Conservation (phyloP, 2,797 vertebrate genomes). For the Amniataba percoides region DNA sequence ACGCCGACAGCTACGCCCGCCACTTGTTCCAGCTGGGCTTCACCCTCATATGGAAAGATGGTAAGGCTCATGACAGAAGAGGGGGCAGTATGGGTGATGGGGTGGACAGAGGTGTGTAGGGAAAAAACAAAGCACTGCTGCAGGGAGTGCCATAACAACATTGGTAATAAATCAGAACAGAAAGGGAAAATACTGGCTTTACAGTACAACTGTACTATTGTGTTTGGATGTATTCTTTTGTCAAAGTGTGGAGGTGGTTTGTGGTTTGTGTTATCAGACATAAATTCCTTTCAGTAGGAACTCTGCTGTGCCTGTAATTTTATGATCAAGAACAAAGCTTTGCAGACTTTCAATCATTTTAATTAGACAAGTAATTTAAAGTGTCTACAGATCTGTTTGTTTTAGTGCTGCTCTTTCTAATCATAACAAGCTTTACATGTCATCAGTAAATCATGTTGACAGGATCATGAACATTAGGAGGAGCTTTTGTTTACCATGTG, state of each 20-base stretch:
- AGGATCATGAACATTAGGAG: neutral
- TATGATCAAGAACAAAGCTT: neutral
- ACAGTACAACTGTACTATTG: neutral
- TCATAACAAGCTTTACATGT: neutral
- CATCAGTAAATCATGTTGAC: neutral
- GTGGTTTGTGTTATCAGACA: neutral
- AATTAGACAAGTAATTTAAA: neutral
- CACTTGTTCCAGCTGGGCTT: conserved; percentile 94
- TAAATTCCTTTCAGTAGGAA: conserved; percentile 3
- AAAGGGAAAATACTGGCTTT: neutral
- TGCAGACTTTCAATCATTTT: neutral
- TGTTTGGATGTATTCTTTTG: conserved; percentile 15
- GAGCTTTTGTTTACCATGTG: neutral
- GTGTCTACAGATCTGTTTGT: neutral
- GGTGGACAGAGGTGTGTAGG: neutral
- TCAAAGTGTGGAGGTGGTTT: conserved; percentile 19
- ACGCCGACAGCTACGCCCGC: conserved; percentile 86
- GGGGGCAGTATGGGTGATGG: neutral
- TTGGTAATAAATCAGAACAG: neutral
- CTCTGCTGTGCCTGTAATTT: conserved; percentile 7
- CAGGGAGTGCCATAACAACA: neutral
- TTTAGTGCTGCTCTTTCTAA: neutral
- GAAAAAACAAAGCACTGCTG: neutral
- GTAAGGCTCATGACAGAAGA: conserved; percentile 78
- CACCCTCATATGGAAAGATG: conserved; percentile 98